Base-by-base conservation (phyloP, 2,113 vertebrate genomes). In the Malurus elegans region DNA sequence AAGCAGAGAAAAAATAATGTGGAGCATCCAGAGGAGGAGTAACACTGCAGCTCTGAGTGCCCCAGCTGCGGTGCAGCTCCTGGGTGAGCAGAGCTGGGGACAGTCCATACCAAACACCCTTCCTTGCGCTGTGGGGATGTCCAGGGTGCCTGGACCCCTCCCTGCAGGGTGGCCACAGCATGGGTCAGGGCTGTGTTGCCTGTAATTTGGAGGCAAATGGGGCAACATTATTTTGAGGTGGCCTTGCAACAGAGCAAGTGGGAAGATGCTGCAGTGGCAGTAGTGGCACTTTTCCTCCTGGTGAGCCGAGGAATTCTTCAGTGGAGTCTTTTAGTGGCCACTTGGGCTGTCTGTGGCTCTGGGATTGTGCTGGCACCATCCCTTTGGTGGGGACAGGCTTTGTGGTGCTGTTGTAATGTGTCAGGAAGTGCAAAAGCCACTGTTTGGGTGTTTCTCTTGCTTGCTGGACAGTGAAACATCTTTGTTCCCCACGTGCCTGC, bases 21-120 rank as follows among this genome's bases (percentile, higher is more conserved):
- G 21, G 42, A n/a, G 21, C 7, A 5, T 21, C 6, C 2, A 10
- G 44, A 56, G 16, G 29, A 71, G 18, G 18, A 79, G 14, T 8
- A 51, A 28, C 7, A 1, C 17, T 12, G 48, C 0, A 2, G 9
- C 14, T 40, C 48, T 9, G 23, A 28, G 44, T 11, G 38, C 12
- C 26, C 25, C 21, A 42, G 2, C 36, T 2, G 2, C 8, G 57
- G 36, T 8, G 14, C 18, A 20, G 36, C 48, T 62, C 29, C 44
- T 25, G 40, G 18, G 20, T 0, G 0, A 70, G 34, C 0, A 0
- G 38, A 81, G n/a, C 26, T 0, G 2, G 54, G 12, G 2, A 28
- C 16, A 18, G 0, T 29, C 42, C 0, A 1, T 1, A 9, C 10
- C 54, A 31, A 40, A 0, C 11, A 8, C 16, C 25, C n/a, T 51